phyloP scores from a whole-genome alignment of 2,797 vertebrate genomes.

The Acanthurus lineatus region DNA sequence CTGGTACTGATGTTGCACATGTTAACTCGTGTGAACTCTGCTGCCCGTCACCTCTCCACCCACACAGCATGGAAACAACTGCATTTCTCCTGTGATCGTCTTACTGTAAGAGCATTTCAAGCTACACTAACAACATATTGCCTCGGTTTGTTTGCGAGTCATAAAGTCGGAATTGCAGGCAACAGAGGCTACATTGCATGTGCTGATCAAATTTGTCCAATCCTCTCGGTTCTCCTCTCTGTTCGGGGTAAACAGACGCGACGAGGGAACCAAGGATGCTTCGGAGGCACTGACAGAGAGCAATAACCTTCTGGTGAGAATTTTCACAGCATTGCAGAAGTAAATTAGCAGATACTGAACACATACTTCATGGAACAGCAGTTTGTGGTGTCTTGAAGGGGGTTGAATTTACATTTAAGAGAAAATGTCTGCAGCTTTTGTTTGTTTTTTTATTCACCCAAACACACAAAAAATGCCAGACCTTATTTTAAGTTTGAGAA shows the following conservation, averaged over 20 bases:
- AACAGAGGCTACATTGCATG: slow-evolving; percentile 22
- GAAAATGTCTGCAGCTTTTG: slow-evolving; percentile 4
- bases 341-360: slow-evolving; percentile 30
- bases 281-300: slow-evolving; percentile 29
- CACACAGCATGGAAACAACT: background rate
- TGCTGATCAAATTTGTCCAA: slow-evolving; percentile 28
- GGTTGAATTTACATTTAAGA: slow-evolving; percentile 25
- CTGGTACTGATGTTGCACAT: background rate
- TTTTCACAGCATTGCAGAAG: background rate
- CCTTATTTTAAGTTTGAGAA: slow-evolving; percentile 2
- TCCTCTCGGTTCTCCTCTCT: slow-evolving; percentile 5
- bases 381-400: background rate
- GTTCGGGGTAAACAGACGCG: background rate
- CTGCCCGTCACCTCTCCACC: background rate
- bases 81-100: background rate
- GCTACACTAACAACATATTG: background rate
- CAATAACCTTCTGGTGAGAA: slow-evolving; percentile 31
- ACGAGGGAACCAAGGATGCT: background rate
- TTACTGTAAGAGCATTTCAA: slow-evolving; percentile 15
- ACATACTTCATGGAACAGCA: slow-evolving; percentile 23
- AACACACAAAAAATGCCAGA: background rate
- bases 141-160: background rate
- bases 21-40: background rate
- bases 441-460: slow-evolving; percentile 27
- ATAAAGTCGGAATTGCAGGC: slow-evolving; percentile 18